These are phyloP conservation scores for Aphelenchoides avenae DNA, from an alignment of 1,140 invertebrate genomes.

Conservation along the genomic window DNA sequence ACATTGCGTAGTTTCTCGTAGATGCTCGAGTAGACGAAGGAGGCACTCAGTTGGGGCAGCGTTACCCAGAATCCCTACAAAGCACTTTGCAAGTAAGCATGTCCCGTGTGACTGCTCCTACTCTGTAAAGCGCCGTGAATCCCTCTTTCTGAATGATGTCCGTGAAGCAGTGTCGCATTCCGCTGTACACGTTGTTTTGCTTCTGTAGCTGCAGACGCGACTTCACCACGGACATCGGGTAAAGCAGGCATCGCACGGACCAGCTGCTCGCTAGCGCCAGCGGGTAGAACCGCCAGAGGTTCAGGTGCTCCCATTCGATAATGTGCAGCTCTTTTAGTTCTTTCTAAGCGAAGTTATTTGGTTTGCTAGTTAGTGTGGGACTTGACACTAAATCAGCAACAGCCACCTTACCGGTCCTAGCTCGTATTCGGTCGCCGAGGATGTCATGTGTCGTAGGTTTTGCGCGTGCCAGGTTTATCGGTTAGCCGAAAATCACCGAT, in stretches of 20 bases:
- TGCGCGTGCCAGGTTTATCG: too few species aligned
- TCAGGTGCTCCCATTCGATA: conserved; percentile 99
- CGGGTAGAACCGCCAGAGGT: conserved; percentile 81
- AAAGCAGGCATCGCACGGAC: conserved; percentile 79
- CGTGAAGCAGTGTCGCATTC: conserved; percentile 73
- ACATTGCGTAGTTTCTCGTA: conserved; percentile 86
- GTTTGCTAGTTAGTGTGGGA: too few species aligned
- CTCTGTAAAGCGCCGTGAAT: conserved; percentile 78
- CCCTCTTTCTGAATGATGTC: conserved; percentile 87
- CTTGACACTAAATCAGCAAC: too few species aligned
- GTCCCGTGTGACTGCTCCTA: conserved; percentile 27
- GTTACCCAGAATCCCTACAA: conserved; percentile 59
- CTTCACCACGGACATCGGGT: conserved; percentile 92
- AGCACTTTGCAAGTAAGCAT: too few species aligned
- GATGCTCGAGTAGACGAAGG: conserved; percentile 78
- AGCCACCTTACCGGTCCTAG: too few species aligned
- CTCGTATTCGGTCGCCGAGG: too few species aligned
- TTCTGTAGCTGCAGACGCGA: conserved; percentile 77
- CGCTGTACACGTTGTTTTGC: conserved; percentile 56
- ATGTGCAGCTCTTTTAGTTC: conserved; percentile 48
- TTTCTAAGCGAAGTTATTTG: too few species aligned
- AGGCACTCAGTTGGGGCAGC: conserved; percentile 55
- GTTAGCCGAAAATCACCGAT: too few species aligned
- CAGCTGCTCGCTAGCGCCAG: conserved; percentile 81
- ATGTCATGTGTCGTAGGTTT: too few species aligned